phyloP scores from a whole-genome alignment of 2,113 vertebrate species.

The Myotis davidii region DNA sequence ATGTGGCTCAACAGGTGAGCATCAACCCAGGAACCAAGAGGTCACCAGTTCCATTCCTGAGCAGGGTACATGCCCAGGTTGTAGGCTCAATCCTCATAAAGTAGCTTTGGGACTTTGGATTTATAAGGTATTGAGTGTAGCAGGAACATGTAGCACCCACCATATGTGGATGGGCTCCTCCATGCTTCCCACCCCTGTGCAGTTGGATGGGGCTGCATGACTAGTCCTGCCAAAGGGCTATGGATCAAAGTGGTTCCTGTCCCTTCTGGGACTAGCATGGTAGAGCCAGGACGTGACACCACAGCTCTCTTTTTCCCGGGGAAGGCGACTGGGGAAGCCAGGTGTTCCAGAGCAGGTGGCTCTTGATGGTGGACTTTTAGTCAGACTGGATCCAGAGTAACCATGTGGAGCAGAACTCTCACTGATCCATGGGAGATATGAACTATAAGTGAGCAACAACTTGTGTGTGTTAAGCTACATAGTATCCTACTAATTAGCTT shows the following conservation, averaged over 20 bases:
- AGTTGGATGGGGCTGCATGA: neutral
- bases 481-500: slow-evolving; percentile 3
- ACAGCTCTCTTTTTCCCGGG: too few relatives aligned
- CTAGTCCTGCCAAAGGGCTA: neutral
- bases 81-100: neutral
- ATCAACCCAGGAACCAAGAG: too few relatives aligned
- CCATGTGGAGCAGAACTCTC: too few relatives aligned
- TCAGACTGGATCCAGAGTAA: neutral
- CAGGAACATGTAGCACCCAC: neutral
- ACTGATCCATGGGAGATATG: neutral
- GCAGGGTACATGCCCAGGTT: too few relatives aligned
- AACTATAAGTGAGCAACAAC: neutral
- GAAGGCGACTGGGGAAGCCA: neutral
- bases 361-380: neutral
- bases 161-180: neutral
- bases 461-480: neutral
- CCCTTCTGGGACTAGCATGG: neutral
- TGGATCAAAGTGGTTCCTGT: neutral
- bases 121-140: neutral
- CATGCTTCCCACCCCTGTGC: neutral
- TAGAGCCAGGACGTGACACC: neutral
- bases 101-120: neutral
- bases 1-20: too few relatives aligned
- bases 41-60: too few relatives aligned
- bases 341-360: neutral